A percentile compares a stretch with the other conserved stretches of the same genome.
These are phyloP conservation scores for Willisornis vidua DNA, from an alignment of 2,113 vertebrate genomes.

Conservation along the genomic window DNA sequence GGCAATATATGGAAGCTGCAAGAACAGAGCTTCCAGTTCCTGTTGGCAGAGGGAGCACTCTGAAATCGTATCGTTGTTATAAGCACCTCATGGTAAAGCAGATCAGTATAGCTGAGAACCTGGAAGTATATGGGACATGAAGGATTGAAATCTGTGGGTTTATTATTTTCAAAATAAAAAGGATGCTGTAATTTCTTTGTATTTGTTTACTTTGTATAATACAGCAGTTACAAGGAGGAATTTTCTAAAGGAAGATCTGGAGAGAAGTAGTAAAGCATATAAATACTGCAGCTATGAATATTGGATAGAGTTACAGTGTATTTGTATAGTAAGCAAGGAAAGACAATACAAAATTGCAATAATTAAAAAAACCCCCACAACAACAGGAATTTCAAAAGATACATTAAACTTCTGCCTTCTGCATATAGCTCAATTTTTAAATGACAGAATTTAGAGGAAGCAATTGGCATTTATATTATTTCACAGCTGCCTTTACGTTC, in stretches of 20 bases:
- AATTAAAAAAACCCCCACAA: neutral
- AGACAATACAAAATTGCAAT: neutral
- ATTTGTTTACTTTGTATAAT: neutral
- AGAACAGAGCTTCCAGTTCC: neutral
- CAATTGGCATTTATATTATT: neutral
- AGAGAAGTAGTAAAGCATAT: neutral
- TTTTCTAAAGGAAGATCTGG: neutral
- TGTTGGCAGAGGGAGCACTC: neutral
- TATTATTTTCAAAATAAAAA: neutral
- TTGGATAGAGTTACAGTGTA: neutral
- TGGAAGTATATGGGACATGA: neutral
- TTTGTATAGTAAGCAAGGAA: neutral
- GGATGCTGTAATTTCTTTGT: neutral
- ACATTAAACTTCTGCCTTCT: neutral
- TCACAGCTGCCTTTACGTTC: neutral
- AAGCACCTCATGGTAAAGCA: neutral
- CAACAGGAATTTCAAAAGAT: neutral
- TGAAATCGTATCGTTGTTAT: neutral
- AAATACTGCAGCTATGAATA: neutral
- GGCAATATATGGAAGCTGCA: neutral
- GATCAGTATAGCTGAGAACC: neutral
- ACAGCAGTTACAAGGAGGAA: neutral
- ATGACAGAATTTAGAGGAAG: neutral
- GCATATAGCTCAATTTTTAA: neutral
- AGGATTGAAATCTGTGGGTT: neutral